Evolutionary conservation across 2,888 invertebrate genomes (phyloP).

Genomic region (Podabrus alpinus): DNA sequence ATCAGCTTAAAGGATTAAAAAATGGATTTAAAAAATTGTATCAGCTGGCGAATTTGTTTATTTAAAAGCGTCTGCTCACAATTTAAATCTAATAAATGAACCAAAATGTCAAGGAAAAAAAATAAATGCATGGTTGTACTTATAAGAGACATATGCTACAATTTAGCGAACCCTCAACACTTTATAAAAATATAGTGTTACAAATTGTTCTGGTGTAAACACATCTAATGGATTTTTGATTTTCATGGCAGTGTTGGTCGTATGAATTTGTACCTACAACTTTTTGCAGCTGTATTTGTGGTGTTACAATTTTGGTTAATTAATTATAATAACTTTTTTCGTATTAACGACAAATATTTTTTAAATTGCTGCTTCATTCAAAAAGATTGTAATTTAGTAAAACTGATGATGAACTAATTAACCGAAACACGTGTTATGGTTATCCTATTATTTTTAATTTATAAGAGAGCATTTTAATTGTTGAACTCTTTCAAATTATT

Average conservation of each 20-base stretch:
- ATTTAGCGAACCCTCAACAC: constrained; percentile 5
- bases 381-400: too few relatives aligned
- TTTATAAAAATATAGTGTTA: constrained; percentile 32
- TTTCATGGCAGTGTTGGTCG: not conserved
- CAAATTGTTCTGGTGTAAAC: constrained; percentile 28
- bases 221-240: constrained; percentile 29
- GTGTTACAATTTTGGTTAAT: not conserved
- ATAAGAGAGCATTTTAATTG: too few relatives aligned
- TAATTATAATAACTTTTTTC: not conserved
- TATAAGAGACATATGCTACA: not conserved
- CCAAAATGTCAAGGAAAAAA: not conserved
- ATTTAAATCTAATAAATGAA: constrained; percentile 8
- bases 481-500: too few relatives aligned
- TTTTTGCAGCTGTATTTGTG: constrained; percentile 3
- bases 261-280: not conserved
- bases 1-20: not conserved
- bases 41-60: not conserved
- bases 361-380: not conserved
- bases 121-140: not conserved
- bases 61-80: not conserved
- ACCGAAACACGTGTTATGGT: not conserved
- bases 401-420: not conserved
- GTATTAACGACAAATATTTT: not conserved
- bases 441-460: too few relatives aligned
- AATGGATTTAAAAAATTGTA: not conserved